Percentiles rank a stretch among this genome's conserved stretches.
Evolutionary conservation across 1,140 invertebrate species (phyloP).

Genomic region (Pachypsylla venusta): DNA sequence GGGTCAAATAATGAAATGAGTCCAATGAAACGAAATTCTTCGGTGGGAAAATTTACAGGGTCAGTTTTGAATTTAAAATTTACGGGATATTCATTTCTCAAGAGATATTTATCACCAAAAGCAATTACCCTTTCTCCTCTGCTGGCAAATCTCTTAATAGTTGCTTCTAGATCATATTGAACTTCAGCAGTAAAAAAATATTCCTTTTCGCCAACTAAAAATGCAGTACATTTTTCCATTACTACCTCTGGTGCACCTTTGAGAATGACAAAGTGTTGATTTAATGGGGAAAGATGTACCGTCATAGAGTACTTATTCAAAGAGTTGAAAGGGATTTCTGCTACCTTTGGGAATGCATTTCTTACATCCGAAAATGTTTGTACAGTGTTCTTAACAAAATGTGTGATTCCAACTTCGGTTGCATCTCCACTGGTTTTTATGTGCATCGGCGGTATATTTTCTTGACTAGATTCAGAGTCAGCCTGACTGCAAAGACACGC

Average conservation of each 20-base stretch:
- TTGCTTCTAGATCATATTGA: slow-evolving; percentile 44
- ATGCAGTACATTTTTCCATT: slow-evolving; percentile 47
- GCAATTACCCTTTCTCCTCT: slow-evolving; percentile 51
- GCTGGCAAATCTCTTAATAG: slow-evolving; percentile 53
- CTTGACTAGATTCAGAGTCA: slow-evolving; percentile 52
- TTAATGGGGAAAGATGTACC: slow-evolving; percentile 39
- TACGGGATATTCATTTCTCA: slow-evolving; percentile 31
- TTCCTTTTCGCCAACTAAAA: slow-evolving; percentile 43
- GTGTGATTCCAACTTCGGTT: slow-evolving; percentile 60
- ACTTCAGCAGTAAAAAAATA: slow-evolving; percentile 38
- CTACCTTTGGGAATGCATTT: slow-evolving; percentile 50
- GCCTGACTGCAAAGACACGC: slow-evolving; percentile 63
- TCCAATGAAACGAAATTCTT: slow-evolving; percentile 54
- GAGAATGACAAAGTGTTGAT: slow-evolving; percentile 47
- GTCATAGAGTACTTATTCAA: slow-evolving; percentile 59
- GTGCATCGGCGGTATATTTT: slow-evolving; percentile 45
- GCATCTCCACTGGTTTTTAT: slow-evolving; percentile 56
- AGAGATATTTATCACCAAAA: slow-evolving; percentile 38
- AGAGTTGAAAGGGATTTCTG: slow-evolving; percentile 62
- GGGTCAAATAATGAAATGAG: slow-evolving; percentile 67
- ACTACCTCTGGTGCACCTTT: slow-evolving; percentile 61
- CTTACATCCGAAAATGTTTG: slow-evolving; percentile 47
- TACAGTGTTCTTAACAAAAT: slow-evolving; percentile 52
- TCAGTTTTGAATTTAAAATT: slow-evolving; percentile 42
- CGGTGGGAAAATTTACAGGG: slow-evolving; percentile 53